Conservation (phyloP, 1,140 invertebrate species). For the Wasmannia auropunctata region DNA sequence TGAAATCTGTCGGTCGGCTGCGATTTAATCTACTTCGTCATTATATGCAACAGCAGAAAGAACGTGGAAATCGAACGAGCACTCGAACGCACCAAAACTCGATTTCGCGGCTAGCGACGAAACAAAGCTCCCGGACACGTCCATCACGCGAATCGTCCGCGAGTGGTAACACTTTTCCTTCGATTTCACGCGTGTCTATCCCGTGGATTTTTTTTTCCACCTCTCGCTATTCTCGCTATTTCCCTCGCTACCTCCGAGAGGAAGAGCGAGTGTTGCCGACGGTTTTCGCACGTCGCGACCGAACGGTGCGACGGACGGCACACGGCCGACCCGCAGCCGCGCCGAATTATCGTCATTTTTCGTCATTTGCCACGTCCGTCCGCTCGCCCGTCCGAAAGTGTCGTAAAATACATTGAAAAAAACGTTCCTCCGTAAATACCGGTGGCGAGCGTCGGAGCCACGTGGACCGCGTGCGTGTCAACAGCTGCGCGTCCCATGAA, state of each 20-base stretch:
- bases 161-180: conserved; percentile 43
- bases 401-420: conserved; percentile 53
- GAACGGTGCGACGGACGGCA: neutral
- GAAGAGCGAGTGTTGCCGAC: conserved; percentile 4
- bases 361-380: conserved; percentile 40
- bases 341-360: conserved; percentile 57
- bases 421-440: conserved; percentile 41
- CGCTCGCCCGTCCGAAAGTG: conserved; percentile 21
- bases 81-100: conserved; percentile 31
- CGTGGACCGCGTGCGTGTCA: conserved; percentile 39
- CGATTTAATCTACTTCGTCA: conserved; percentile 19
- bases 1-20: neutral
- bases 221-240: neutral
- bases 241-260: neutral
- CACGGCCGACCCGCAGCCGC: neutral
- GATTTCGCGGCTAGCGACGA: conserved; percentile 32
- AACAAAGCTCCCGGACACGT: conserved; percentile 45
- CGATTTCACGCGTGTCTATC: conserved; percentile 28
- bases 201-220: neutral
- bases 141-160: conserved; percentile 36
- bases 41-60: neutral
- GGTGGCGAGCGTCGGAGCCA: conserved; percentile 7
- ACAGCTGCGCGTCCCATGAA: conserved; percentile 43
- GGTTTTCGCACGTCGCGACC: conserved; percentile 18
- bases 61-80: neutral